Evolutionary conservation across 2,797 vertebrate species (phyloP).

Genomic region (Chromis chromis): DNA sequence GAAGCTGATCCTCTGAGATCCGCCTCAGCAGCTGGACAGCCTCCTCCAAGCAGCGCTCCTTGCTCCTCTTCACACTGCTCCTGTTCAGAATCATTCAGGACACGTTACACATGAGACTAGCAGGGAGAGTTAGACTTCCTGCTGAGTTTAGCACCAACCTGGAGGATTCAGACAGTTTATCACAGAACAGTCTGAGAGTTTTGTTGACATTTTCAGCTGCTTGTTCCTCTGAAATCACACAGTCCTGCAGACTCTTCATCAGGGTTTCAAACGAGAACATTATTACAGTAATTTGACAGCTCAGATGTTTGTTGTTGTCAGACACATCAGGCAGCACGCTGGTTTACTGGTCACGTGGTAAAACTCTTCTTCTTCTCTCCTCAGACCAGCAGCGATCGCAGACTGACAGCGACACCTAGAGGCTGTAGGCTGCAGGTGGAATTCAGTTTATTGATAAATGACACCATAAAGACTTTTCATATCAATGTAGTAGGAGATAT

Average conservation of each 20-base stretch:
- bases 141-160: conserved; percentile 66
- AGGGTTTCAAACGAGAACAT: conserved; percentile 73
- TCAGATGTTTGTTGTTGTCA: not conserved
- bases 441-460: not conserved
- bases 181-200: conserved; percentile 52
- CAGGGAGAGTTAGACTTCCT: not conserved
- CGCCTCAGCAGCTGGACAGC: conserved; percentile 79
- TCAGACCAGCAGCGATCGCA: fast-evolving
- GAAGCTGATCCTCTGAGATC: conserved; percentile 69
- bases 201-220: conserved; percentile 25
- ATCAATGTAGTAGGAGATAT: no score
- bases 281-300: not conserved
- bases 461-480: not conserved
- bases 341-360: conserved; percentile 44
- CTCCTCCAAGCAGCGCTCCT: conserved; percentile 88
- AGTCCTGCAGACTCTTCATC: conserved; percentile 59
- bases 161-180: conserved; percentile 76
- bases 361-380: conserved; percentile 42
- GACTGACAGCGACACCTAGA: not conserved
- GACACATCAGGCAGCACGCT: not conserved
- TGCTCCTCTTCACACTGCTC: conserved; percentile 83
- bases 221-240: conserved; percentile 45
- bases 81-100: conserved; percentile 69
- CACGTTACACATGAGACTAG: not conserved
- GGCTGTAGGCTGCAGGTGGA: conserved; percentile 1